phyloP scores from a whole-genome alignment of 2,113 vertebrate genomes.

The Emydura subglobosa region DNA sequence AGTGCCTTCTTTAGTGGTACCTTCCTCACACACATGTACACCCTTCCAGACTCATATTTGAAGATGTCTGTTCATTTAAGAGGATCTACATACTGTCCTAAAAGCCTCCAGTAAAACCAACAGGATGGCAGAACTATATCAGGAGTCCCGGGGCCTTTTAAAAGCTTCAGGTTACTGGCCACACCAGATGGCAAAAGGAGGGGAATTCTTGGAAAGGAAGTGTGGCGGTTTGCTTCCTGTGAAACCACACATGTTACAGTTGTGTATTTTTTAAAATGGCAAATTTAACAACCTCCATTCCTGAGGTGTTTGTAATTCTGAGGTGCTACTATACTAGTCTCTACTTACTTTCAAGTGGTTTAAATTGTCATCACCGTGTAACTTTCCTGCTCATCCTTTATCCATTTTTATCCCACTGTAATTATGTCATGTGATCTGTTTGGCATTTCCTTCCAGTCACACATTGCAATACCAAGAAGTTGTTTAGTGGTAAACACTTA shows the following conservation, averaged over 20 bases:
- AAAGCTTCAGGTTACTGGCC: neutral
- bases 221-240: neutral
- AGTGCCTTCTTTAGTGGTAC: neutral
- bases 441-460: neutral
- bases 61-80: neutral
- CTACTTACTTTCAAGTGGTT: neutral
- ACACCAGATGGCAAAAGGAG: neutral
- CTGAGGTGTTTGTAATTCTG: too few relatives aligned
- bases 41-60: fast-evolving
- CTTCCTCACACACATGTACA: neutral
- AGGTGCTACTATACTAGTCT: neutral
- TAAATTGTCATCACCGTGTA: neutral
- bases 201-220: neutral
- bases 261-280: neutral
- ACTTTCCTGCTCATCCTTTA: neutral
- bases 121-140: neutral
- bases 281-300: too few relatives aligned
- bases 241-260: neutral
- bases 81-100: neutral
- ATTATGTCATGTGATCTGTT: neutral
- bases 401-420: neutral
- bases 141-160: neutral
- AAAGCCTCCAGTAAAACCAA: neutral
- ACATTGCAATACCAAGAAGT: neutral
- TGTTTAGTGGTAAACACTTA: neutral